Evolutionary conservation across 2,888 invertebrate species (phyloP), one percentile per base, ranked within the genome.

Genomic region (Prenolepis imparis): DNA sequence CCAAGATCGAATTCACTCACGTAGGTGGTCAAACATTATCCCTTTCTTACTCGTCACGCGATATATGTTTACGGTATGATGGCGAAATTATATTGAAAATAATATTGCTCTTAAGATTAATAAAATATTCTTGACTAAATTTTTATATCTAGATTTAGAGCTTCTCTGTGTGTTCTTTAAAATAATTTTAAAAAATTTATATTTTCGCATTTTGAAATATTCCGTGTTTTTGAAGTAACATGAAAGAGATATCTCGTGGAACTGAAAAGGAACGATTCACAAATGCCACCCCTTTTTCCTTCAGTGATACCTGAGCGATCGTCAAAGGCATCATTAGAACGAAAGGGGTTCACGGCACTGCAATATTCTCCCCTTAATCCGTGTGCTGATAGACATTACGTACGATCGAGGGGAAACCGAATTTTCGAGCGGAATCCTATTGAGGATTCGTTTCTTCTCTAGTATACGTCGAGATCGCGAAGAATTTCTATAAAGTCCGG

Each of bases 291-390:
- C 78, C 41, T 52, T 52, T 64, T 63, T 80, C 70, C 70, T 61
- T 74, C 70, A 59, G 64, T 74, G 82, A 86, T 68, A 82, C 75
- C 75, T 74, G 84, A 84, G 68, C 61, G 63, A 61, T 68, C 73
- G 86, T 57, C 84, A 74, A 84, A 86, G 78, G 68, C 70, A 63
- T 64, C 84, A 74, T 84, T 72, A 74, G 18, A 84, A 63, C 63
- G 85, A 82, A 87, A 86, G 82, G 41, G 80, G 83, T 81, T 83
- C 74, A 75, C 32, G 64, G 24, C 61, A 32, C 48, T 68, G 64
- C 77, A 82, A 72, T 39, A 81, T 88, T 83, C 70, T 44, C 80
- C 66, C 74, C 87, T 89, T 84, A 88, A 87, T 84, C 83, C 57
- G 67, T 83, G 66, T 68, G 66, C 39, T 55, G 67, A 44, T 67